phyloP scores from a whole-genome alignment of 2,888 invertebrate genomes.

The Tipula unca region DNA sequence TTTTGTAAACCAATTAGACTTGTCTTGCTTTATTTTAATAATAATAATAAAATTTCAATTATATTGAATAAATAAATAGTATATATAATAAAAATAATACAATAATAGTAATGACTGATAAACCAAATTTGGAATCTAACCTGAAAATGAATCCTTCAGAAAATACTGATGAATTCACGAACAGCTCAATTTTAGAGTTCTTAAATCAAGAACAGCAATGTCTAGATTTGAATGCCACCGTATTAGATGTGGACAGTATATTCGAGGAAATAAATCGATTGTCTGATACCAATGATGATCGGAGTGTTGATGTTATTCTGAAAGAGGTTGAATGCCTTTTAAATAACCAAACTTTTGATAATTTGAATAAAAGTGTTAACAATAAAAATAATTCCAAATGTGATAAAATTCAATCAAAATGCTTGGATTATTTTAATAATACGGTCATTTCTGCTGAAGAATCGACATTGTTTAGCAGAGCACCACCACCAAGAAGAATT shows the following conservation, averaged over 20 bases:
- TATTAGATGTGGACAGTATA: conserved; percentile 56
- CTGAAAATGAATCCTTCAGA: background rate
- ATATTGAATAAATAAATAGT: background rate
- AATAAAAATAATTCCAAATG: background rate
- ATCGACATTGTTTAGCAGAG: background rate
- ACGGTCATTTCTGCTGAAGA: background rate
- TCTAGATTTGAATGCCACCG: conserved; percentile 28
- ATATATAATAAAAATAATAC: background rate
- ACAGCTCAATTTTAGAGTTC: conserved; percentile 40
- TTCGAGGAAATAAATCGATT: conserved; percentile 59
- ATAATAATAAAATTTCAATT: background rate
- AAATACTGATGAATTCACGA: conserved; percentile 35
- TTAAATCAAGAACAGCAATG: conserved; percentile 39
- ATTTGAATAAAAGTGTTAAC: background rate
- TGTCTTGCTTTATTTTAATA: background rate
- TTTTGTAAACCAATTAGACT: background rate
- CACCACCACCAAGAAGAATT: background rate
- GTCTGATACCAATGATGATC: conserved; percentile 43
- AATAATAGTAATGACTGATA: background rate
- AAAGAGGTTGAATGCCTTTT: conserved; percentile 49
- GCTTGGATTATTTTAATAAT: background rate
- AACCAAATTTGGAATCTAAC: background rate
- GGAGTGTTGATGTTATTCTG: conserved; percentile 51
- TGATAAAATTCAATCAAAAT: background rate
- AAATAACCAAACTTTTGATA: conserved; percentile 31